phyloP scores from a whole-genome alignment of 2,888 invertebrate species.

The Eristalis arbustorum region DNA sequence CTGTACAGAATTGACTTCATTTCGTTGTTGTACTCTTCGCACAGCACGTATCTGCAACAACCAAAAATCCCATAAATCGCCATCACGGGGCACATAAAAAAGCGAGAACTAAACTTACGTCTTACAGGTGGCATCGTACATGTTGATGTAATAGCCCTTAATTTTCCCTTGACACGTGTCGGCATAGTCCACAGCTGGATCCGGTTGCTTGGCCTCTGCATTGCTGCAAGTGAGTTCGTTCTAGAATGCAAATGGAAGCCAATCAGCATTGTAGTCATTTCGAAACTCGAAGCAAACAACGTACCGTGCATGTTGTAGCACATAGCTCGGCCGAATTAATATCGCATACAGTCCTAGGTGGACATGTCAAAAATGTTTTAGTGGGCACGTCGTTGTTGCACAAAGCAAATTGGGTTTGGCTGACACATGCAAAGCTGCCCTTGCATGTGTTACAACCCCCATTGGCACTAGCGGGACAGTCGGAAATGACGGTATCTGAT shows the following conservation, averaged over 20 bases:
- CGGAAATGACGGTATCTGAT: background rate
- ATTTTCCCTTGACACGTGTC: background rate
- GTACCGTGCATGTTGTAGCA: background rate
- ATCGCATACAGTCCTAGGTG: background rate
- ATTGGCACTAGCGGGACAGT: background rate
- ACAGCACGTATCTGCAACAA: conserved; percentile 11
- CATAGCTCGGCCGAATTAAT: background rate
- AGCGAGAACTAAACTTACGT: conserved; percentile 3
- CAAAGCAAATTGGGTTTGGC: background rate
- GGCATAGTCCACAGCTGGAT: background rate
- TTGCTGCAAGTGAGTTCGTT: background rate
- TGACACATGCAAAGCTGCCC: conserved; percentile 8
- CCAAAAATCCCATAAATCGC: background rate
- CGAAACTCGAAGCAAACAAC: background rate
- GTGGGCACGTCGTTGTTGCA: background rate
- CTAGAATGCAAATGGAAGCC: background rate
- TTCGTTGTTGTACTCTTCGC: background rate
- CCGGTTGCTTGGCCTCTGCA: background rate
- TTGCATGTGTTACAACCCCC: background rate
- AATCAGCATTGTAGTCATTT: background rate
- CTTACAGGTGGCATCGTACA: conserved; percentile 1
- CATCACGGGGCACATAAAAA: background rate
- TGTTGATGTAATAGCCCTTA: background rate
- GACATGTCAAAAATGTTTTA: background rate
- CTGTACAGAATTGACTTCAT: background rate